Conservation (phyloP, 2,797 vertebrate genomes). For the Myotis vivesi region DNA sequence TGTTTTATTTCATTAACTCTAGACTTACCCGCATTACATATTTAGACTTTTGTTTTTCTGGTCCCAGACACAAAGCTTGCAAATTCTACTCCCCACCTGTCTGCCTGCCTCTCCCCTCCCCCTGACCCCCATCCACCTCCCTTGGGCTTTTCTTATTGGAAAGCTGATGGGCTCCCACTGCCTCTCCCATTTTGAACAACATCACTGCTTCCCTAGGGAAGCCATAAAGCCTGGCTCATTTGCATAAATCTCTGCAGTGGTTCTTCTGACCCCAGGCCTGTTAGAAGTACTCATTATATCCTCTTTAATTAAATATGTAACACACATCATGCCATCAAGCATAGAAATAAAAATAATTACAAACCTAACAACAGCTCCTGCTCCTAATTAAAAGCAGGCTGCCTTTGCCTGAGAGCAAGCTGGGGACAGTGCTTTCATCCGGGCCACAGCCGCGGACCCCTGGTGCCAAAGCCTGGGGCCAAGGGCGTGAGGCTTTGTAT, state of each 20-base stretch:
- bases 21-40: conserved; percentile 52
- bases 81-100: background rate
- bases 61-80: conserved; percentile 22
- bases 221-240: conserved; percentile 66
- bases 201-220: conserved; percentile 56
- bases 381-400: conserved; percentile 75
- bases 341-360: conserved; percentile 43
- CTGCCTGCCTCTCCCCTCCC: background rate
- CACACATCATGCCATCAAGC: conserved; percentile 72
- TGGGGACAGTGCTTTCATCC: conserved; percentile 66
- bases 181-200: conserved; percentile 66
- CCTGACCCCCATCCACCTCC: fast-evolving
- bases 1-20: background rate
- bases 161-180: conserved; percentile 40
- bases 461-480: conserved; percentile 57
- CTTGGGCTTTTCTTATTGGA: conserved; percentile 31
- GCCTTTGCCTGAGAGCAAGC: conserved; percentile 59
- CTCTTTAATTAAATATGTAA: conserved; percentile 82
- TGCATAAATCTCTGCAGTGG: conserved; percentile 72
- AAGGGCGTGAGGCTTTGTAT: conserved; percentile 57
- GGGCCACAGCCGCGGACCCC: background rate
- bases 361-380: conserved; percentile 67
- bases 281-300: conserved; percentile 78
- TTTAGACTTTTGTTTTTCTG: background rate
- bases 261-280: conserved; percentile 75